These are phyloP conservation scores for Cyrtodaria siliqua DNA, from an alignment of 2,888 invertebrate genomes.

Conservation along the genomic window DNA sequence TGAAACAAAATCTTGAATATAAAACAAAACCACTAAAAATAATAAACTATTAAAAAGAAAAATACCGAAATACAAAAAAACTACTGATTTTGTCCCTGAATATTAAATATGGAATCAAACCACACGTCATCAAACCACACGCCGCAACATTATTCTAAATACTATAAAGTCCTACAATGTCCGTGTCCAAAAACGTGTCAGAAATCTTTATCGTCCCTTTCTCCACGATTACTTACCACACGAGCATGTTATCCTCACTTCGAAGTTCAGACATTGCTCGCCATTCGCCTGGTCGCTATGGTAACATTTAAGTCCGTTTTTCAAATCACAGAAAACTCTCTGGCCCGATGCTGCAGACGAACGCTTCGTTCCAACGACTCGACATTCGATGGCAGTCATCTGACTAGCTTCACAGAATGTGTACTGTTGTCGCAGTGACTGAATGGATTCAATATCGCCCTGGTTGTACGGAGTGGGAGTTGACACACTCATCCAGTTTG, in stretches of 20 bases:
- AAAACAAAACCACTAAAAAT: too few relatives aligned
- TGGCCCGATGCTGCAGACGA: slow-evolving; percentile 91
- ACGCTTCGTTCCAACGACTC: slow-evolving; percentile 89
- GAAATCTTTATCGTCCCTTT: too few relatives aligned
- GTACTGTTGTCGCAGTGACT: slow-evolving; percentile 67
- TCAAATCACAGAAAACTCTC: slow-evolving; percentile 90
- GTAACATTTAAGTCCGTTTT: slow-evolving; percentile 73
- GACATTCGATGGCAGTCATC: slow-evolving; percentile 90
- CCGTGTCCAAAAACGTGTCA: too few relatives aligned
- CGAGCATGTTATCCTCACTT: slow-evolving; percentile 84
- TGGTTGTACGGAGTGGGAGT: slow-evolving; percentile 75
- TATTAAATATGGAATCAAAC: too few relatives aligned
- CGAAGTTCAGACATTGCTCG: slow-evolving; percentile 80
- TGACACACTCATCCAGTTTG: slow-evolving; percentile 90
- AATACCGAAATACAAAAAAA: too few relatives aligned
- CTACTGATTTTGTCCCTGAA: too few relatives aligned
- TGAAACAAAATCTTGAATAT: too few relatives aligned
- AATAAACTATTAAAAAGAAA: too few relatives aligned
- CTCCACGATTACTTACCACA: slow-evolving; percentile 86
- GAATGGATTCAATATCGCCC: slow-evolving; percentile 81
- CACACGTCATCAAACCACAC: too few relatives aligned
- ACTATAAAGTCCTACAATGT: too few relatives aligned
- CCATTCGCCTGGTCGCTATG: slow-evolving; percentile 66
- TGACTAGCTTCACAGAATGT: slow-evolving; percentile 73
- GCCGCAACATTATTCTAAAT: too few relatives aligned